These are phyloP conservation scores for Epiblema foenella DNA, from an alignment of 2,888 invertebrate genomes.

Conservation along the genomic window DNA sequence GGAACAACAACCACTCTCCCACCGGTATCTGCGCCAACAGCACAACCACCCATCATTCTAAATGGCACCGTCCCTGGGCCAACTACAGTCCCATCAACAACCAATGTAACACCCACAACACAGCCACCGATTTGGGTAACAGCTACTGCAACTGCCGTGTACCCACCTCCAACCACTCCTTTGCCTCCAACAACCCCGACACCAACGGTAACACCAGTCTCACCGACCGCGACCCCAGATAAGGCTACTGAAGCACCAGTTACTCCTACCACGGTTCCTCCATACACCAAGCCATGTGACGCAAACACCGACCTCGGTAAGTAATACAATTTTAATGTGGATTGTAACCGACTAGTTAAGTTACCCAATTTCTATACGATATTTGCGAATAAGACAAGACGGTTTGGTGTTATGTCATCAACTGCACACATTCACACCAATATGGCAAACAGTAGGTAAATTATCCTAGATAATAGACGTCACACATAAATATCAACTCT, in stretches of 20 bases:
- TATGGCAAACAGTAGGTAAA: no score
- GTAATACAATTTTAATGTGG: neutral
- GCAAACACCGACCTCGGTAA: conserved; percentile 25
- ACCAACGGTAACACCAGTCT: neutral
- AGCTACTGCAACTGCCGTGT: conserved; percentile 31
- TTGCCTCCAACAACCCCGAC: neutral
- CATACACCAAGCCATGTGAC: neutral
- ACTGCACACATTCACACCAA: no score
- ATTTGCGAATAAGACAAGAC: no score
- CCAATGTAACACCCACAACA: conserved; percentile 1
- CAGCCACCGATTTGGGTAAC: conserved; percentile 6
- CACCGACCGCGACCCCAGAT: neutral
- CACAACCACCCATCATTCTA: conserved; percentile 12
- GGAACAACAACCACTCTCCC: conserved; percentile 18
- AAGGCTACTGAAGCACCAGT: neutral
- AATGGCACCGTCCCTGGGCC: neutral
- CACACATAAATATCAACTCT: no score
- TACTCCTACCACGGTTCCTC: neutral
- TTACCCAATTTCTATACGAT: no score
- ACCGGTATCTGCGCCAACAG: conserved; percentile 18
- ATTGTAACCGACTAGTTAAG: neutral
- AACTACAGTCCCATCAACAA: conserved; percentile 6
- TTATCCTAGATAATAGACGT: neutral
- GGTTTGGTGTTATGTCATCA: no score
- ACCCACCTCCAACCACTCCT: conserved; percentile 23